Conservation (phyloP, 92 coral and sea anemone species). For the Epizoanthus scotinus region DNA sequence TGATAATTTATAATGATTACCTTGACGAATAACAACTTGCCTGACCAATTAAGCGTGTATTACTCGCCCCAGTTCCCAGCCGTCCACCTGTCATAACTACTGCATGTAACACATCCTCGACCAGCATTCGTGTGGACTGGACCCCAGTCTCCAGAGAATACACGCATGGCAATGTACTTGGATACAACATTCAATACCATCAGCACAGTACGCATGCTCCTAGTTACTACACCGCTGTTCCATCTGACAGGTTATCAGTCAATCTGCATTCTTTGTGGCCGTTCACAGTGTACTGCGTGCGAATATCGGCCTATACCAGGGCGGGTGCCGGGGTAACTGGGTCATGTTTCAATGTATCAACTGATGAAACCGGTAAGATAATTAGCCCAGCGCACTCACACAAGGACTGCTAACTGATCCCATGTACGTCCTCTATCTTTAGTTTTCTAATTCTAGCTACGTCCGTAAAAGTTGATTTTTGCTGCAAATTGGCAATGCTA, state of each 20-base stretch:
- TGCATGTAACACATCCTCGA: constrained; percentile 38
- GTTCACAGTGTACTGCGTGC: constrained; percentile 47
- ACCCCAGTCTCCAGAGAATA: constrained; percentile 31
- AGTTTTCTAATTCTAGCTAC: too few relatives aligned
- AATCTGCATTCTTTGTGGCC: constrained; percentile 28
- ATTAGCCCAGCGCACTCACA: too few relatives aligned
- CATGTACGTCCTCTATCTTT: too few relatives aligned
- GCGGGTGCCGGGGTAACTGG: constrained; percentile 36
- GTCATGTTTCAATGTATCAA: constrained; percentile 6
- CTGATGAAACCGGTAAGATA: constrained; percentile 48
- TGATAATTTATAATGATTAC: not conserved
- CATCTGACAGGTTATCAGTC: constrained; percentile 18
- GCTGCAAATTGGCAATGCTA: too few relatives aligned
- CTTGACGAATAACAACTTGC: not conserved
- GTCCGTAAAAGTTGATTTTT: too few relatives aligned
- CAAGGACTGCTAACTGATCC: too few relatives aligned
- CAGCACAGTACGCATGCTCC: constrained; percentile 25
- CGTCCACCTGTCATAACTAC: constrained; percentile 41
- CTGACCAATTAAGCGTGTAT: not conserved
- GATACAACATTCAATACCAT: constrained; percentile 32
- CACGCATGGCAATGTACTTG: constrained; percentile 46
- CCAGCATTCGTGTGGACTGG: constrained; percentile 47
- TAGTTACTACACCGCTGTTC: constrained; percentile 22
- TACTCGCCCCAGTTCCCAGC: constrained; percentile 42
- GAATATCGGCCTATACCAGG: constrained; percentile 39